These are phyloP conservation scores for Laticauda laticaudata DNA, from an alignment of 2,113 vertebrate genomes.

Conservation along the genomic window DNA sequence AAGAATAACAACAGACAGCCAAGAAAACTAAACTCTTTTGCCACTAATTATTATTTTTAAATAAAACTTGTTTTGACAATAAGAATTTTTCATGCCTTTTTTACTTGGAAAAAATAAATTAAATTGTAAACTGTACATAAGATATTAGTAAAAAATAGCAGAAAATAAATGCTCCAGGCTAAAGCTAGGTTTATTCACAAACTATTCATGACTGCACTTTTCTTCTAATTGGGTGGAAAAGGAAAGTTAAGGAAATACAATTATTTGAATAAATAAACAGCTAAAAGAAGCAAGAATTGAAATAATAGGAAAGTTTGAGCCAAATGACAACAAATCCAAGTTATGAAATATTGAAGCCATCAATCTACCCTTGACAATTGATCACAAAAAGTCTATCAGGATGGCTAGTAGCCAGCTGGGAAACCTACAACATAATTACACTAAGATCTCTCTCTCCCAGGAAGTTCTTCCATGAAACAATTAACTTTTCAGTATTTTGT, in stretches of 20 bases:
- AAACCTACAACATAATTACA: not conserved
- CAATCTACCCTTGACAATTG: not conserved
- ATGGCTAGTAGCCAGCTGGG: not conserved
- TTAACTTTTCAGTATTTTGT: not conserved
- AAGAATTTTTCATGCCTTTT: not conserved
- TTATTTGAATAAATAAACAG: not conserved
- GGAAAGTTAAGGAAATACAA: not conserved
- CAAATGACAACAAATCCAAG: not conserved
- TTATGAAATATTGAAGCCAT: fast-evolving
- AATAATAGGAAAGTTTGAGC: fast-evolving
- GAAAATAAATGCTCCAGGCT: not conserved
- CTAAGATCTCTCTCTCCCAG: not conserved
- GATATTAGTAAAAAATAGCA: not conserved
- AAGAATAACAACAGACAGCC: not conserved
- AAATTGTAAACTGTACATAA: not conserved
- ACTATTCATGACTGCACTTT: slow-evolving; percentile 27
- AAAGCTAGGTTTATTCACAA: slow-evolving; percentile 31
- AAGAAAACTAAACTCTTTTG: not conserved
- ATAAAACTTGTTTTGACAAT: not conserved
- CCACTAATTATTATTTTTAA: not conserved
- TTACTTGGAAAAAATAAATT: not conserved
- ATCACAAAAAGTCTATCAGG: not conserved
- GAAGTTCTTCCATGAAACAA: slow-evolving; percentile 11
- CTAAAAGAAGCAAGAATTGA: not conserved
- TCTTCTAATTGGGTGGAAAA: not conserved